A percentile compares a stretch with the other conserved stretches of the same genome.
phyloP scores from a whole-genome alignment of 2,797 vertebrate species.

The Prionace glauca region DNA sequence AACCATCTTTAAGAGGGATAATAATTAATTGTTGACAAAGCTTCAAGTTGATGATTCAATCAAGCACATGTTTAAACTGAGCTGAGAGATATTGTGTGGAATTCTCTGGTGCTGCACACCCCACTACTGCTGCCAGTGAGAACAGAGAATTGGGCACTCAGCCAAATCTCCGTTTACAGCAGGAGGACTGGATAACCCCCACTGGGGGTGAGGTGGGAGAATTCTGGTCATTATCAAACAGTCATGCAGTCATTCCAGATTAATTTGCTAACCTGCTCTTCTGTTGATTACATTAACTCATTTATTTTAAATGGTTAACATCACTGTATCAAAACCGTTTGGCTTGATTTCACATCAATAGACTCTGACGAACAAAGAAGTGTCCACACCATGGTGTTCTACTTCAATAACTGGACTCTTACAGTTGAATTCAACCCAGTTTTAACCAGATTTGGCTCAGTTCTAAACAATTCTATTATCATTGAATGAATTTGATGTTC shows the following conservation, averaged over 20 bases:
- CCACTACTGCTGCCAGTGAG: too few relatives aligned
- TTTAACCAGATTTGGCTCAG: neutral
- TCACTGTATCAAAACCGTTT: neutral
- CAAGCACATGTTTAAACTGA: neutral
- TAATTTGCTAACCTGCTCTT: neutral
- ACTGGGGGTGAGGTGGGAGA: too few relatives aligned
- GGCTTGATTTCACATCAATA: neutral
- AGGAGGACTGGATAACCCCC: too few relatives aligned
- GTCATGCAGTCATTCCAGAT: too few relatives aligned
- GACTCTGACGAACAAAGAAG: neutral
- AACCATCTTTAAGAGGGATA: neutral
- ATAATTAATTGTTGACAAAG: neutral
- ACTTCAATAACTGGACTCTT: neutral
- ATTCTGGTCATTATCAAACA: neutral
- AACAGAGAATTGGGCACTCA: too few relatives aligned
- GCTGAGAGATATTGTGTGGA: neutral
- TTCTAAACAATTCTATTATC: conserved; percentile 3
- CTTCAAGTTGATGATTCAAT: neutral
- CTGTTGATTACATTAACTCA: neutral
- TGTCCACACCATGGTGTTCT: neutral
- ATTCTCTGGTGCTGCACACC: too few relatives aligned
- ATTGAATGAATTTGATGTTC: neutral
- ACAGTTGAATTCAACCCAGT: neutral
- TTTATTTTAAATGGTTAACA: neutral
- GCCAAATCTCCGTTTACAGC: too few relatives aligned